Conservation (phyloP, 2,888 invertebrate species). For the Cyrtodaria siliqua region DNA sequence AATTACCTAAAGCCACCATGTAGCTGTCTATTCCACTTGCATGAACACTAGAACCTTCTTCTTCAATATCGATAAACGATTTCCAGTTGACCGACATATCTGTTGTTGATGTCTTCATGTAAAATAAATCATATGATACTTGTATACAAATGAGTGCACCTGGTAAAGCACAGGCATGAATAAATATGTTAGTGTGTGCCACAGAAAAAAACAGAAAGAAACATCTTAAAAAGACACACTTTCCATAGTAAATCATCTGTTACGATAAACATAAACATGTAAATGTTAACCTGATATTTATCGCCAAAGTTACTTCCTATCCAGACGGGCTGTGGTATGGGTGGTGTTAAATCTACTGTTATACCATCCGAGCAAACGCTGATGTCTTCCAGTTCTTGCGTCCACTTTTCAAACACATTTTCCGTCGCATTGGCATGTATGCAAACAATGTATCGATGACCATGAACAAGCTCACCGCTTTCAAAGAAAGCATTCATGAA, state of each 20-base stretch:
- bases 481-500: conserved; percentile 29
- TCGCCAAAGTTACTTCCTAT: conserved; percentile 27
- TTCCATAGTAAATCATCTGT: too few species aligned
- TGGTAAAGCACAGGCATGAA: not conserved
- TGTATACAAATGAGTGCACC: too few species aligned
- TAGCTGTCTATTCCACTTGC: conserved; percentile 63
- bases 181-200: not conserved
- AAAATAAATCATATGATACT: too few species aligned
- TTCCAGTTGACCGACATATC: conserved; percentile 63
- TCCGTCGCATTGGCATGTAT: conserved; percentile 50
- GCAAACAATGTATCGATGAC: conserved; percentile 58
- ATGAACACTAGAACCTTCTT: conserved; percentile 50
- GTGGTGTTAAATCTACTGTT: conserved; percentile 66
- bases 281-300: conserved; percentile 35
- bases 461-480: conserved; percentile 43
- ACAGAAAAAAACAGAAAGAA: not conserved
- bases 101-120: conserved; percentile 48
- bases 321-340: conserved; percentile 50
- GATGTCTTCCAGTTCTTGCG: conserved; percentile 51
- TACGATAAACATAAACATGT: too few species aligned
- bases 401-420: conserved; percentile 58
- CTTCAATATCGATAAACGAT: conserved; percentile 68
- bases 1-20: conserved; percentile 62
- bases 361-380: conserved; percentile 68
- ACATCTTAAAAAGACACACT: too few species aligned